Conservation (phyloP, 2,797 vertebrate species). For the Coilia nasus region DNA sequence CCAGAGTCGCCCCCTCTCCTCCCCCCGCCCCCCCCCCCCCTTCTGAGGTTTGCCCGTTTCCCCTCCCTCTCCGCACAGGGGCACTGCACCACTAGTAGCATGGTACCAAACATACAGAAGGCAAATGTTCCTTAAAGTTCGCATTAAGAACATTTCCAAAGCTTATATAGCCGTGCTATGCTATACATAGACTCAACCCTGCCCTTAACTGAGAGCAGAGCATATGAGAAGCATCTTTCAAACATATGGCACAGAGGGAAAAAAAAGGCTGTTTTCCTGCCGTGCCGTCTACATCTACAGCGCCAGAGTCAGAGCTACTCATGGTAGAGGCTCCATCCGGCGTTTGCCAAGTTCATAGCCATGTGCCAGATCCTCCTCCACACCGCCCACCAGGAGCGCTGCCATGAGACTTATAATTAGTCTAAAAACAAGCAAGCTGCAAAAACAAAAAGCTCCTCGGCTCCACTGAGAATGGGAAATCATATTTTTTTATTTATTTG, state of each 20-base stretch:
- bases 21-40: no score
- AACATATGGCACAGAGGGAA: neutral
- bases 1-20: neutral
- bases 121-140: neutral
- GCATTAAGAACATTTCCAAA: neutral
- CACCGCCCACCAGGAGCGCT: neutral
- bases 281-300: neutral
- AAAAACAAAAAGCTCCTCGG: neutral
- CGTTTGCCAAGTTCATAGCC: conserved; percentile 2
- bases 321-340: neutral
- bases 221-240: conserved; percentile 6
- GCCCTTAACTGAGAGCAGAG: neutral
- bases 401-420: conserved; percentile 1
- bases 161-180: neutral
- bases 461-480: conserved; percentile 8
- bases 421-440: neutral
- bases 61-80: neutral
- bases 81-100: neutral
- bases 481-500: neutral
- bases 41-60: neutral
- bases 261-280: neutral
- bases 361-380: neutral
- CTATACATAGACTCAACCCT: conserved; percentile 4
- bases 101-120: conserved; percentile 10
- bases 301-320: neutral